A percentile compares a stretch with the other conserved stretches of the same genome.
Conservation (phyloP, 2,113 vertebrate genomes). For the Melanerpes formicivorus region DNA sequence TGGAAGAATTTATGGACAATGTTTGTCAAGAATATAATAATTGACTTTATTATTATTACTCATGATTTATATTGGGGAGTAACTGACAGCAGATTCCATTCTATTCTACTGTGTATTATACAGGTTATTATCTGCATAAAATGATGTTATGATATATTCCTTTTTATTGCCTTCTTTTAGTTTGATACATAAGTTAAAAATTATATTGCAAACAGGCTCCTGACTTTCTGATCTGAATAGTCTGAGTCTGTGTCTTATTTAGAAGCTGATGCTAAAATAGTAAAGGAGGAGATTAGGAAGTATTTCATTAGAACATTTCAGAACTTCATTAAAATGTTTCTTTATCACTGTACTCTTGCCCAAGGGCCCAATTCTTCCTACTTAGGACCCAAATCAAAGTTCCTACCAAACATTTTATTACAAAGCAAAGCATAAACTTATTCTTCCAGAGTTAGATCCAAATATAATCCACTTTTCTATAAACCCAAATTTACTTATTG, state of each 20-base stretch:
- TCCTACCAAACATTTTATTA: neutral
- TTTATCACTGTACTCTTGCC: neutral
- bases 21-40: neutral
- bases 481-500: neutral
- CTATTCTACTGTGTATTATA: neutral
- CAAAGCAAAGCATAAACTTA: neutral
- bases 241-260: neutral
- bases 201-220: neutral
- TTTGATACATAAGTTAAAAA: fast-evolving
- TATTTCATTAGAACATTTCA: neutral
- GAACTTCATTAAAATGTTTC: neutral
- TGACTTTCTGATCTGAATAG: neutral
- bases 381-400: neutral
- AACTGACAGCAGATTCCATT: neutral
- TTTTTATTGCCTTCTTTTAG: neutral
- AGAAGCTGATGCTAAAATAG: neutral
- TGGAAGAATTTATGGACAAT: neutral
- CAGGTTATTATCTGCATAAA: neutral
- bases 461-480: neutral
- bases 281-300: neutral
- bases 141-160: neutral
- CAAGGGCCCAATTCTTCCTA: neutral
- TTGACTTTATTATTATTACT: neutral
- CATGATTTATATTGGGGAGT: neutral
- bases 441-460: neutral